Evolutionary conservation across 2,888 invertebrate species (phyloP).

Genomic region (Trachelus troglodyta): DNA sequence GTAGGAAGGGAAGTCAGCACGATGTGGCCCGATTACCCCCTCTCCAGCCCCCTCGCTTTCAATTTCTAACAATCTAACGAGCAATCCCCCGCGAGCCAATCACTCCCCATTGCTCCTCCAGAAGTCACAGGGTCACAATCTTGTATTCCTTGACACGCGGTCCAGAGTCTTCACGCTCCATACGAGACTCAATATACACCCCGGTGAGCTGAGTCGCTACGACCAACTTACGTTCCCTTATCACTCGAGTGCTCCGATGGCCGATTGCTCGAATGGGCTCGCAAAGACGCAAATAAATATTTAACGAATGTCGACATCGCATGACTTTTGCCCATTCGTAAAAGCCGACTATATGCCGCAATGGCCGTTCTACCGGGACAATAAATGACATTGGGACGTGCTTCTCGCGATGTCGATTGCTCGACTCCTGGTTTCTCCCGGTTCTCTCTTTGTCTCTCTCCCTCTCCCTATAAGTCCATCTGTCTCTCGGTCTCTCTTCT

Average conservation of each 20-base stretch:
- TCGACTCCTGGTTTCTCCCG: slow-evolving; percentile 21
- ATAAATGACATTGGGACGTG: slow-evolving; percentile 51
- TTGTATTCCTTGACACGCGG: not conserved
- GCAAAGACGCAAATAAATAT: slow-evolving; percentile 6
- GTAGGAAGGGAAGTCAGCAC: not conserved
- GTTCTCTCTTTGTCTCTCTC: slow-evolving; percentile 7
- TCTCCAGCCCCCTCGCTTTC: not conserved
- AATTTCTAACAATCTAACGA: not conserved
- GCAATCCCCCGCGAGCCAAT: not conserved
- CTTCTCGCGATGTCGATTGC: slow-evolving; percentile 38
- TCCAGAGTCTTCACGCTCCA: not conserved
- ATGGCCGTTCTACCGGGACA: slow-evolving; percentile 44
- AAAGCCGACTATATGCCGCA: slow-evolving; percentile 24
- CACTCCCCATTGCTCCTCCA: not conserved
- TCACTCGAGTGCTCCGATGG: not conserved
- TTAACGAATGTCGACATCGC: slow-evolving; percentile 38
- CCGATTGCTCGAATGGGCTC: not conserved
- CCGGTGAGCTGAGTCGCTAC: not conserved
- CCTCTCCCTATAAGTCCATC: slow-evolving; percentile 2
- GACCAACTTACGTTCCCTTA: not conserved
- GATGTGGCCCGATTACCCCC: not conserved
- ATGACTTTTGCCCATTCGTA: slow-evolving; percentile 47
- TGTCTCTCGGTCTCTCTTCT: slow-evolving; percentile 3
- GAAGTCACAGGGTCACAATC: not conserved
- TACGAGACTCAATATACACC: not conserved